Conservation (phyloP, 2,797 vertebrate genomes). For the Schizothorax lantsangensis region DNA sequence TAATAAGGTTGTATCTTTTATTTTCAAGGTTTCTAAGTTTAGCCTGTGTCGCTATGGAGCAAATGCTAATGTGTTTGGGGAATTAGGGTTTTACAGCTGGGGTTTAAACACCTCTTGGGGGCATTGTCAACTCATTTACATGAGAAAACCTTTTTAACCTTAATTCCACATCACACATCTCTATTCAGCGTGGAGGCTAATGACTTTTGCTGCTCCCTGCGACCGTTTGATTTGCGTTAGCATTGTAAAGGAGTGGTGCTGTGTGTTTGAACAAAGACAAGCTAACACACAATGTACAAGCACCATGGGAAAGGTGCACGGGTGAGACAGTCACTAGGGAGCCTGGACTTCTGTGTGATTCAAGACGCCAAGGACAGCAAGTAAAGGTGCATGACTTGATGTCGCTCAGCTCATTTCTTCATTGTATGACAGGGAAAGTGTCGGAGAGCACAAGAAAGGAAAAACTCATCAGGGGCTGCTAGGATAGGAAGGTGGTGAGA, state of each 20-base stretch:
- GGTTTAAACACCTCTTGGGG: conserved; percentile 40
- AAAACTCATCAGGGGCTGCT: conserved; percentile 13
- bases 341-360: conserved; percentile 52
- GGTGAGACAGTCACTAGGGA: conserved; percentile 40
- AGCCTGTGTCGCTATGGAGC: conserved; percentile 3
- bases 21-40: conserved; percentile 36
- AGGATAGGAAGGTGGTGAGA: conserved; percentile 10
- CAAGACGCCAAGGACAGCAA: conserved; percentile 24
- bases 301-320: conserved; percentile 53
- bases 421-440: neutral
- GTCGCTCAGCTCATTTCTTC: conserved; percentile 34
- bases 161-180: conserved; percentile 13
- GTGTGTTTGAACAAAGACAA: conserved; percentile 42
- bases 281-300: conserved; percentile 36
- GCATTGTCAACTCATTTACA: conserved; percentile 45
- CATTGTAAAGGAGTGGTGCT: conserved; percentile 51
- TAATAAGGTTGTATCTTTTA: conserved; percentile 22
- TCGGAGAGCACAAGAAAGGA: conserved; percentile 20
- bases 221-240: conserved; percentile 42
- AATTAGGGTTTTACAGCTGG: conserved; percentile 26
- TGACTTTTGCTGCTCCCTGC: conserved; percentile 38
- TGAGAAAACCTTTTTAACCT: conserved; percentile 47
- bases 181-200: conserved; percentile 26
- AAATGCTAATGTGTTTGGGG: conserved; percentile 40
- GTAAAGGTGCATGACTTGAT: conserved; percentile 38